phyloP scores from a whole-genome alignment of 2,888 invertebrate species.

The Spicauda simplicius region DNA sequence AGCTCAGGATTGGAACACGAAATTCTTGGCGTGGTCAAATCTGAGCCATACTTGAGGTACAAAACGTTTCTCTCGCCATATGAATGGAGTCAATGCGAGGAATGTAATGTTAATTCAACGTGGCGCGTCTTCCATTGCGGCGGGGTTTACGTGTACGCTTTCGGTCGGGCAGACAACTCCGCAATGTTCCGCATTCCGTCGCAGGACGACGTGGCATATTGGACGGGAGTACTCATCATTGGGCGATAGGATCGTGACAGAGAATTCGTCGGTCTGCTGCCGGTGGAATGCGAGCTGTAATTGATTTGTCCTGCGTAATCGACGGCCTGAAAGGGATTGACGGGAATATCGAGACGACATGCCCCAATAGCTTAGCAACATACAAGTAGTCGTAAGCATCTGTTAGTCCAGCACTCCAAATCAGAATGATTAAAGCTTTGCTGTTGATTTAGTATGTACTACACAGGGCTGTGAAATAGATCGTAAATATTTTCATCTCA shows the following conservation, averaged over 20 bases:
- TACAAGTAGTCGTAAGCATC: constrained; percentile 30
- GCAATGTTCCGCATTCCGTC: constrained; percentile 69
- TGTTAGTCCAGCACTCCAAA: constrained; percentile 27
- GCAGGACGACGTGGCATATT: constrained; percentile 58
- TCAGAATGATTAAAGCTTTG: constrained; percentile 11
- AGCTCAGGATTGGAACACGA: constrained; percentile 74
- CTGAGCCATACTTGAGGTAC: constrained; percentile 68
- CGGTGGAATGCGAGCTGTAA: constrained; percentile 79
- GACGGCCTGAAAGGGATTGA: constrained; percentile 71
- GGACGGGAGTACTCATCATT: constrained; percentile 71
- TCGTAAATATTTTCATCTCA: too few species aligned
- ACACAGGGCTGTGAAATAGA: too few species aligned
- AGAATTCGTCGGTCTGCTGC: constrained; percentile 77
- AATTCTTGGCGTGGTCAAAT: constrained; percentile 75
- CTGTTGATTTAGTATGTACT: neutral
- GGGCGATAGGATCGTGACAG: constrained; percentile 78
- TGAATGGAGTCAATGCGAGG: constrained; percentile 66
- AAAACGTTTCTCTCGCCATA: constrained; percentile 50
- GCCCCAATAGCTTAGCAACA: constrained; percentile 43
- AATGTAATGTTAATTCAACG: constrained; percentile 75
- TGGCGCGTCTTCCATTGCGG: constrained; percentile 72
- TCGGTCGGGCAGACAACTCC: constrained; percentile 54
- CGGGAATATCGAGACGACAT: constrained; percentile 72
- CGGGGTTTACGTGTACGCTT: constrained; percentile 65
- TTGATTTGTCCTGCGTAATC: constrained; percentile 84